These are phyloP conservation scores for Lepas anatifera DNA, from an alignment of 2,888 invertebrate genomes.

Conservation along the genomic window DNA sequence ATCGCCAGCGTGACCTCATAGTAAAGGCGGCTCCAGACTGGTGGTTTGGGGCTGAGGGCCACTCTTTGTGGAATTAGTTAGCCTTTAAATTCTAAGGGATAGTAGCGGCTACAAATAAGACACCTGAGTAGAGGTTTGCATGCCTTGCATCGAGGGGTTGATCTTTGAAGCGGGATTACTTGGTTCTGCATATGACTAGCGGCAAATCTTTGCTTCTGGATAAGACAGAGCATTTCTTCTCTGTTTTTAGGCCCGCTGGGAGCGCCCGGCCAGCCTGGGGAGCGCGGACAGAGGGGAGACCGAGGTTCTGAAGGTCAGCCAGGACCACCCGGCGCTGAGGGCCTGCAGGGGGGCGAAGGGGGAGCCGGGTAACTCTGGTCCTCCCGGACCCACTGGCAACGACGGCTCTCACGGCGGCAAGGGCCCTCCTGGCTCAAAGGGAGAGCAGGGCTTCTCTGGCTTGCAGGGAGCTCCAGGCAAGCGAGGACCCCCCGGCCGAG, in stretches of 20 bases:
- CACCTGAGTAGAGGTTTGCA: too few relatives aligned
- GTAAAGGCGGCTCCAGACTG: too few relatives aligned
- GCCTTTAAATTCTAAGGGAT: too few relatives aligned
- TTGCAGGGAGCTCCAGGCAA: slow-evolving; percentile 50
- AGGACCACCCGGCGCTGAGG: slow-evolving; percentile 38
- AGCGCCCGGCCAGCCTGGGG: slow-evolving; percentile 48
- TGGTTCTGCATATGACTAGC: too few relatives aligned
- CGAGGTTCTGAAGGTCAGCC: slow-evolving; percentile 54
- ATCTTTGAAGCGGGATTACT: too few relatives aligned
- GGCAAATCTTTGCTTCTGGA: too few relatives aligned
- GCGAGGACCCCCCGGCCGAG: slow-evolving; percentile 51
- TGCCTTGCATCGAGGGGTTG: too few relatives aligned
- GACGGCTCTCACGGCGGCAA: slow-evolving; percentile 55
- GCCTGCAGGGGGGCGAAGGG: slow-evolving; percentile 46
- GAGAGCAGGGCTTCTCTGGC: slow-evolving; percentile 63
- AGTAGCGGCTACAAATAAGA: too few relatives aligned
- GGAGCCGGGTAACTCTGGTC: slow-evolving; percentile 42
- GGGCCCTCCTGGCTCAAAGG: slow-evolving; percentile 58
- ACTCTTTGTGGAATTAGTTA: too few relatives aligned
- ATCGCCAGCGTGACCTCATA: too few relatives aligned
- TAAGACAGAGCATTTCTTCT: too few relatives aligned
- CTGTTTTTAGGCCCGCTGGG: slow-evolving; percentile 48
- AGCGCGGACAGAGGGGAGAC: slow-evolving; percentile 52
- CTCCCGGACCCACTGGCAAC: slow-evolving; percentile 31
- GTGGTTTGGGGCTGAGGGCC: too few relatives aligned